Percentiles rank a stretch among this genome's conserved stretches.
Evolutionary conservation across 2,113 vertebrate species (phyloP).

Genomic region (Pelobates fuscus): DNA sequence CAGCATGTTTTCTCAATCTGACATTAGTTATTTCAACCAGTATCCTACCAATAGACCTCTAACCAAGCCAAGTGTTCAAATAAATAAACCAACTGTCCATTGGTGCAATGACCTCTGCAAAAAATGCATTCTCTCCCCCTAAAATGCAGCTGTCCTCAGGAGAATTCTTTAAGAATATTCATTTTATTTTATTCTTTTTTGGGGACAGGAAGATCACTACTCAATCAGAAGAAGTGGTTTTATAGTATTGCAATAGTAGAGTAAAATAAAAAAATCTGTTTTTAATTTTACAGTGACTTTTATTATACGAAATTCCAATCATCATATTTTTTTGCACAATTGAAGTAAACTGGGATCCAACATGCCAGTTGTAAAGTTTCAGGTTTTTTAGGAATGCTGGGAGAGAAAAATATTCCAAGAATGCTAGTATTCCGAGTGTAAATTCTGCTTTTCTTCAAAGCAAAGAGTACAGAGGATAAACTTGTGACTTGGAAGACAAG

Average conservation of each 20-base stretch:
- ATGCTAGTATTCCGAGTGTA: slow-evolving; percentile 26
- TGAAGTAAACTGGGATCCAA: not conserved
- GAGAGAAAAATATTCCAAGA: slow-evolving; percentile 32
- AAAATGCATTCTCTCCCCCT: not conserved
- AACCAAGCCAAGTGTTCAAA: not conserved
- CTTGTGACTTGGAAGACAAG: not conserved
- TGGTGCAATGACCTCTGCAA: slow-evolving; percentile 15
- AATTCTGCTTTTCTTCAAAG: slow-evolving; percentile 8
- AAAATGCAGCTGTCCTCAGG: not conserved
- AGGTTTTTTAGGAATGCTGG: slow-evolving; percentile 5
- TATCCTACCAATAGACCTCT: not conserved
- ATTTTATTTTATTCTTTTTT: not conserved
- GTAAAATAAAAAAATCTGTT: not conserved
- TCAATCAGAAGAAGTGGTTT: not conserved
- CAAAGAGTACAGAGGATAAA: not conserved
- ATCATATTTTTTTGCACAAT: not conserved
- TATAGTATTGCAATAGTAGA: too few relatives aligned
- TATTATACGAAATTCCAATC: not conserved
- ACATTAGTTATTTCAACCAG: not conserved
- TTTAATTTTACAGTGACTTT: not conserved
- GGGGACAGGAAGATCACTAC: not conserved
- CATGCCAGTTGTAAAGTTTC: slow-evolving; percentile 34
- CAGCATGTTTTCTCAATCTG: not conserved
- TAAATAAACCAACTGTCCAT: slow-evolving; percentile 5
- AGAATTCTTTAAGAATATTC: slow-evolving; percentile 3